Conservation (phyloP, 2,888 invertebrate species). For the Sericinus montela region DNA sequence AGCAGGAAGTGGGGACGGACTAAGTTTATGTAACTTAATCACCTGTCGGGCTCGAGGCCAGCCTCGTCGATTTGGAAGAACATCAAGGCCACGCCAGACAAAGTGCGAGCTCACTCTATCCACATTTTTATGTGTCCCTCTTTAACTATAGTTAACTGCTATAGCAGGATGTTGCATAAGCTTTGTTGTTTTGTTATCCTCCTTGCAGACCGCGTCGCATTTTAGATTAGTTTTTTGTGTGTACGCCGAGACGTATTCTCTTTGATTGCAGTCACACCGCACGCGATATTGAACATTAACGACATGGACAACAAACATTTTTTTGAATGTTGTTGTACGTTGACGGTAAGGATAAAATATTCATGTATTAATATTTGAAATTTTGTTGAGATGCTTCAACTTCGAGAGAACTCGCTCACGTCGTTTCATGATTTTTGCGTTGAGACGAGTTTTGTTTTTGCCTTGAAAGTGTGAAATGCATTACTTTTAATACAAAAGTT, state of each 20-base stretch:
- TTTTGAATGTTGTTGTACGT: conserved; percentile 11
- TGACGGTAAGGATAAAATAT: conserved; percentile 17
- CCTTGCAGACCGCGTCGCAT: conserved; percentile 60
- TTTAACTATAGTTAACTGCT: conserved; percentile 35
- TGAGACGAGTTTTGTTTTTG: conserved; percentile 9
- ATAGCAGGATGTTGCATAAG: conserved; percentile 78
- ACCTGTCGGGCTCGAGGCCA: conserved; percentile 72
- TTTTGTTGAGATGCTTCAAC: conserved; percentile 15
- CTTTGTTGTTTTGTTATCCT: conserved; percentile 73
- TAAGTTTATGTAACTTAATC: conserved; percentile 79
- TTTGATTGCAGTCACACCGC: conserved; percentile 29
- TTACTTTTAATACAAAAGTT: conserved; percentile 53
- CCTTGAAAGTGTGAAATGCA: conserved; percentile 43
- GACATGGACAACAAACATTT: conserved; percentile 32
- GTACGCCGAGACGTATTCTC: conserved; percentile 39
- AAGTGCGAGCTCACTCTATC: conserved; percentile 56
- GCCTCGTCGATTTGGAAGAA: conserved; percentile 59
- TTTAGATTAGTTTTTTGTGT: conserved; percentile 67
- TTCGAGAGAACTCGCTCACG: conserved; percentile 4
- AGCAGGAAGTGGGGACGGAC: conserved; percentile 75
- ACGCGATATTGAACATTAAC: conserved; percentile 50
- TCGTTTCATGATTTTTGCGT: conserved; percentile 13
- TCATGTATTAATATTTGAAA: conserved; percentile 7
- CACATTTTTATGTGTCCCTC: conserved; percentile 59
- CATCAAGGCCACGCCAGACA: conserved; percentile 66